phyloP scores from a whole-genome alignment of 1,140 invertebrate genomes.

The Meloidogyne hapla region DNA sequence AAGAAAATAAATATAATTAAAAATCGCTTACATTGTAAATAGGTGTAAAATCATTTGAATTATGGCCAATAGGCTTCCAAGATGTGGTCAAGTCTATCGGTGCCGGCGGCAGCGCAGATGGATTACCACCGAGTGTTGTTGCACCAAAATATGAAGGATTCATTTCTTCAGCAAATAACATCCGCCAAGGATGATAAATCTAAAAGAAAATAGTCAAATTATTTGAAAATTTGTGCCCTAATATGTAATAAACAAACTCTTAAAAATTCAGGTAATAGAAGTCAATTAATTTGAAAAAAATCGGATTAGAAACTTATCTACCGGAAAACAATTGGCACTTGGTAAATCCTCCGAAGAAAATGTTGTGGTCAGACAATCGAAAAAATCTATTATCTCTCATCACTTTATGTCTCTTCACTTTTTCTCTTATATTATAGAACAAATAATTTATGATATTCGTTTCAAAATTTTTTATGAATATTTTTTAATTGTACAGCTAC shows the following conservation, averaged over 20 bases:
- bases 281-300: no score
- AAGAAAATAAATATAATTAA: no score
- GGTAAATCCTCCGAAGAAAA: no score
- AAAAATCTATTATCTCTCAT: not conserved
- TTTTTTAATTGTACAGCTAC: not conserved
- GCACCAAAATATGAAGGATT: constrained; percentile 12
- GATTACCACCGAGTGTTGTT: constrained; percentile 1
- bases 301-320: no score
- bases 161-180: constrained; percentile 31
- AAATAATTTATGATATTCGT: not conserved
- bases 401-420: not conserved
- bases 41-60: not conserved
- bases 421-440: not conserved
- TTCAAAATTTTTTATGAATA: not conserved
- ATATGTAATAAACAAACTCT: not conserved
- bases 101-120: not conserved
- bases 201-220: not conserved
- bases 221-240: no score
- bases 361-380: no score
- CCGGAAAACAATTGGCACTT: no score
- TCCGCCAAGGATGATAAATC: constrained; percentile 15
- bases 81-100: not conserved
- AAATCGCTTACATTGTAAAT: not conserved
- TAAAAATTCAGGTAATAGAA: no score
- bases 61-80: not conserved